Evolutionary conservation across 1,140 invertebrate species (phyloP).

Genomic region (Ptiloglossa arizonensis): DNA sequence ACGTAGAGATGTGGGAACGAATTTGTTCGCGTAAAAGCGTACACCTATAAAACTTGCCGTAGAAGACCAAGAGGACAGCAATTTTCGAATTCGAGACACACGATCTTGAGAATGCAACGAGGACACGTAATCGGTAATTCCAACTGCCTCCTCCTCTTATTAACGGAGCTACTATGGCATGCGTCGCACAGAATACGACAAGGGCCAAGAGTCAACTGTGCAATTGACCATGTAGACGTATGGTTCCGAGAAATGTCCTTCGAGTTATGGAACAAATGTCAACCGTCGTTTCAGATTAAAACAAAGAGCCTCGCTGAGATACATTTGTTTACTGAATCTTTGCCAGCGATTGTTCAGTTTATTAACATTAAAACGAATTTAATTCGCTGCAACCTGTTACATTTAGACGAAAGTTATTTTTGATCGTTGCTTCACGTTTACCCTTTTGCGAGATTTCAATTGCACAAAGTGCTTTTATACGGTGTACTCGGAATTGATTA

Average conservation of each 20-base stretch:
- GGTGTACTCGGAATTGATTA: too few relatives aligned
- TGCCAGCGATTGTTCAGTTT: neutral
- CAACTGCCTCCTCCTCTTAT: slow-evolving; percentile 40
- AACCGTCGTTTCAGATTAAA: slow-evolving; percentile 12
- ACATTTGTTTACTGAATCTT: neutral
- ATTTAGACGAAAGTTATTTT: neutral
- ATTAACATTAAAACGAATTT: neutral
- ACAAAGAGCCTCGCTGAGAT: neutral
- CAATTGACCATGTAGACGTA: slow-evolving; percentile 41
- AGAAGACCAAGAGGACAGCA: too few relatives aligned
- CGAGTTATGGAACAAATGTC: slow-evolving; percentile 45
- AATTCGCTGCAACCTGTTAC: neutral
- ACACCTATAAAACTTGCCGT: too few relatives aligned
- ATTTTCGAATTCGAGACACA: neutral
- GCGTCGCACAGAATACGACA: slow-evolving; percentile 30
- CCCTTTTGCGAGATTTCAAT: neutral
- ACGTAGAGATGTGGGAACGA: too few relatives aligned
- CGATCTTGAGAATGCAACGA: neutral
- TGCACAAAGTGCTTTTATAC: too few relatives aligned
- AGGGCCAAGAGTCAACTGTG: slow-evolving; percentile 55
- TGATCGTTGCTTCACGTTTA: neutral
- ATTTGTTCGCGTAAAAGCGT: too few relatives aligned
- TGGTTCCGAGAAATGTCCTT: slow-evolving; percentile 47
- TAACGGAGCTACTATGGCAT: slow-evolving; percentile 15
- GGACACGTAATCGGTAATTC: slow-evolving; percentile 45